A percentile compares a stretch with the other conserved stretches of the same genome.
Evolutionary conservation across 2,113 vertebrate genomes (phyloP).

Genomic region (Nymphicus hollandicus): DNA sequence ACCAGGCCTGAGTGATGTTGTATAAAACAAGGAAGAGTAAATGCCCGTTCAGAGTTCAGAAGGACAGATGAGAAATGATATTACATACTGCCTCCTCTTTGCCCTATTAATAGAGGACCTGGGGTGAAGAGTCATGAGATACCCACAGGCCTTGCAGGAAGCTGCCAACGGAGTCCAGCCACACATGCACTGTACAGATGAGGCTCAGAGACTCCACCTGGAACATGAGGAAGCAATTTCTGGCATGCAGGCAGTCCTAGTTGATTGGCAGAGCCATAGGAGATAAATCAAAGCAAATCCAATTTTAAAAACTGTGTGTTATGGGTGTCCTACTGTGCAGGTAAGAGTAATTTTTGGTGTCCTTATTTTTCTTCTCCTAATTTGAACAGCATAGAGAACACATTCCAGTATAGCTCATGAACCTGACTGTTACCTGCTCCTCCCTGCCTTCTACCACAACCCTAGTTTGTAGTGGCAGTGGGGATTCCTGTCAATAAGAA

Average conservation of each 20-base stretch:
- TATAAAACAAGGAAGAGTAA: neutral
- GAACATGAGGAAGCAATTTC: neutral
- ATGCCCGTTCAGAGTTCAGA: neutral
- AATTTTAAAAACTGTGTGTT: neutral
- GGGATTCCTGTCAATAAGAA: neutral
- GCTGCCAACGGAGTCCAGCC: neutral
- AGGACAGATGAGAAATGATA: neutral
- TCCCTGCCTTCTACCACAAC: neutral
- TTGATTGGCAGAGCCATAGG: neutral
- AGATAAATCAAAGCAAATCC: neutral
- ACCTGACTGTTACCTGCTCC: neutral
- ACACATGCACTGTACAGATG: fast-evolving
- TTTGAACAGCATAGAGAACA: neutral
- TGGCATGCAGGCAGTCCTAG: neutral
- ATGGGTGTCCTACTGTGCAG: neutral
- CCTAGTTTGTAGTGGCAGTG: neutral
- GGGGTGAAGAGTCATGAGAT: neutral
- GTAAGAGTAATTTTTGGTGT: neutral
- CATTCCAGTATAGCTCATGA: neutral
- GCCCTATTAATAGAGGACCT: neutral
- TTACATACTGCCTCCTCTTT: neutral
- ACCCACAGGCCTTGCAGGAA: neutral
- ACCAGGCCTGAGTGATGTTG: neutral
- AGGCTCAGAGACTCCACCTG: neutral
- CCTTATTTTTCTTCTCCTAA: neutral